Evolutionary conservation across 2,113 vertebrate genomes (phyloP), one percentile per base, ranked within the genome.

Genomic region (Salvator merianae): DNA sequence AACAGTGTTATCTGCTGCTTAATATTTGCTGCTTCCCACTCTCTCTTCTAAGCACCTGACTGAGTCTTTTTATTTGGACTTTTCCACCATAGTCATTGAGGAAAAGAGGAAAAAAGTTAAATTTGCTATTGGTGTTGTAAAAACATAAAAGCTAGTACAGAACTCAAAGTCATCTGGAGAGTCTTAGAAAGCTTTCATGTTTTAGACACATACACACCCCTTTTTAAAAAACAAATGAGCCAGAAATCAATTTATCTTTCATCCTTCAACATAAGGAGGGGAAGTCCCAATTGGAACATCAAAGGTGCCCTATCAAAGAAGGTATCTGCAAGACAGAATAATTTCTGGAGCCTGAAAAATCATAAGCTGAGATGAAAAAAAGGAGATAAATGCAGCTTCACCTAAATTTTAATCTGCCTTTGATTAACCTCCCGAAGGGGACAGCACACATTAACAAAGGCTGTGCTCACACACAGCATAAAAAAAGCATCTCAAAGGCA

Each of bases 11-110:
- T 72, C 32, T 28, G 53, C 16, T 84, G 77, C 16, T 79, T 85
- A 72, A 85, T 85, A 79, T 79, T 73, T 84, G 75, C 53, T 28
- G 38, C 76, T 65, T 84, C 55, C 38, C 36, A 20, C 2, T 47
- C 40, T 63, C 83, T 62, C 53, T 63, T 47, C 30, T 47, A 43
- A 62, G 68, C 66, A 59, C 62, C 34, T 40, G 28, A 84, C 50
- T 73, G 77, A 85, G 16, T 47, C 38, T 81, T 55, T 26, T 40
- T 81, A 53, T 32, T 81, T 38, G 70, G 32, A 22, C 47, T 20
- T 71, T 71, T 38, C 28, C 9, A 73, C n/a, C 26, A 36, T 47
- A 72, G 26, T 73, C 83, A 30, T 28, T 50, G 26, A 40, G 43
- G 83, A 85, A 59, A 85, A 79, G 38, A 32, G 13, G n/a, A 26